Base-by-base conservation (phyloP, 2,797 vertebrate genomes). In the Coregonus ussuriensis region DNA sequence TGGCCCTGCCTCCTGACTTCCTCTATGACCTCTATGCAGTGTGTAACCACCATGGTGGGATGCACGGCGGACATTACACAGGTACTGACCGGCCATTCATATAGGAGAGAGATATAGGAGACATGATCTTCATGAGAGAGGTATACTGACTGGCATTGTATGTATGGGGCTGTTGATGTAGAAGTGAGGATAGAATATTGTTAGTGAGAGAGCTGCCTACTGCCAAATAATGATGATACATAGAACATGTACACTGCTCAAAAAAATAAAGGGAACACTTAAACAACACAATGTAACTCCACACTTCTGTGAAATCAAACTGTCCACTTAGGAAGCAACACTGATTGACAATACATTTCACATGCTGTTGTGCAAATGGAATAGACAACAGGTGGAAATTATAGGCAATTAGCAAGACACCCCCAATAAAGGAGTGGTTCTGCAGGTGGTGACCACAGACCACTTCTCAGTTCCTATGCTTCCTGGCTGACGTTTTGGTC, bases 11-110 rank as follows among this genome's bases (percentile, higher is more conserved):
- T 0, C 88, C 86, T 0, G 94, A 96, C 84, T 96, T 93, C 75
- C 92, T 95, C 33, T 99, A 98, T 0, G 97, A 99, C 88, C 91
- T 99, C 21, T 99, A 99, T 0, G 97, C 96, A 0, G 96, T 99
- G 87, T 99, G 97, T 82, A 98, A 98, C 91, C 97, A 99, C 88
- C 97, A 99, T 0, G 97, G 97, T 81, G 96, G 95, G 84, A 95
- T 99, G 95, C 96, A 98, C 33, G 96, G 97, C 14, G 97, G 97
- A 75, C 97, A 98, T 90, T 98, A 98, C 84, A 99, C 97, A 7
- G 97, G 97, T 98, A 72, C 16, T 3, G 29, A 21, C 47, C 18
- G 47, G 21, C 1, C 25, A 13, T 51, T 47, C 9, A 25, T 29
- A 25, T 51, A 25, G 47, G 9, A 0, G 37, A 5, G 0, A 7